Percentiles rank a stretch among this genome's conserved stretches.
Conservation (phyloP, 2,888 invertebrate genomes). For the Incurvaria masculella region DNA sequence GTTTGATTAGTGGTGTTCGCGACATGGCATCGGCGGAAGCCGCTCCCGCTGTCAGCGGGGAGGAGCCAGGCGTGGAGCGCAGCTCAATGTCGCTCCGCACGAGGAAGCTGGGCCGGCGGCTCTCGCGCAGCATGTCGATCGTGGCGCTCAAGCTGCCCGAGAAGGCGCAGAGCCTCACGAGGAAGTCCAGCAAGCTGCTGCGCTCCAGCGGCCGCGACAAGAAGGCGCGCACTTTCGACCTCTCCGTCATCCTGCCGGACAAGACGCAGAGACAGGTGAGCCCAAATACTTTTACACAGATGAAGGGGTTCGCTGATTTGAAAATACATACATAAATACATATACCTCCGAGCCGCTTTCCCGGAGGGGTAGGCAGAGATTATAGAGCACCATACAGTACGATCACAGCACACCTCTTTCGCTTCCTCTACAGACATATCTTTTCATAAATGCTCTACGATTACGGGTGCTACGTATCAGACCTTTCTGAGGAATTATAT, state of each 20-base stretch:
- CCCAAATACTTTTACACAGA: too few species aligned
- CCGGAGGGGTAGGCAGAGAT: too few species aligned
- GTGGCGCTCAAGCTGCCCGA: conserved; percentile 54
- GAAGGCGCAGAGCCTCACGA: conserved; percentile 59
- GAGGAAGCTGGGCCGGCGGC: conserved; percentile 48
- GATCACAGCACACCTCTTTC: too few species aligned
- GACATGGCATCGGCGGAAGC: conserved; percentile 24
- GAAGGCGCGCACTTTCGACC: conserved; percentile 56
- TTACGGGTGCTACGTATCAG: too few species aligned
- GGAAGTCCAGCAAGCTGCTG: conserved; percentile 57
- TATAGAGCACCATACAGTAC: too few species aligned
- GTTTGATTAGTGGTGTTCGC: background rate
- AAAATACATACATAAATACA: too few species aligned
- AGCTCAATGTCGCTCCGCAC: conserved; percentile 50
- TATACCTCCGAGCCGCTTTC: too few species aligned
- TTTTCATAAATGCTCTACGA: too few species aligned
- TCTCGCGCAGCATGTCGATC: conserved; percentile 55
- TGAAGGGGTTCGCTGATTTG: too few species aligned
- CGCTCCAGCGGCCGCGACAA: conserved; percentile 55
- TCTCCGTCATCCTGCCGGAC: conserved; percentile 63
- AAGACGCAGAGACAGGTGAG: conserved; percentile 63
- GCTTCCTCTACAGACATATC: too few species aligned
- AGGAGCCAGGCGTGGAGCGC: conserved; percentile 31
- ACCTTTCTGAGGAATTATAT: too few species aligned
- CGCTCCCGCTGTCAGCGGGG: conserved; percentile 17